Evolutionary conservation across 2,888 invertebrate genomes (phyloP), one percentile per base, ranked within the genome.

Genomic region (Eurytoma adleriae): DNA sequence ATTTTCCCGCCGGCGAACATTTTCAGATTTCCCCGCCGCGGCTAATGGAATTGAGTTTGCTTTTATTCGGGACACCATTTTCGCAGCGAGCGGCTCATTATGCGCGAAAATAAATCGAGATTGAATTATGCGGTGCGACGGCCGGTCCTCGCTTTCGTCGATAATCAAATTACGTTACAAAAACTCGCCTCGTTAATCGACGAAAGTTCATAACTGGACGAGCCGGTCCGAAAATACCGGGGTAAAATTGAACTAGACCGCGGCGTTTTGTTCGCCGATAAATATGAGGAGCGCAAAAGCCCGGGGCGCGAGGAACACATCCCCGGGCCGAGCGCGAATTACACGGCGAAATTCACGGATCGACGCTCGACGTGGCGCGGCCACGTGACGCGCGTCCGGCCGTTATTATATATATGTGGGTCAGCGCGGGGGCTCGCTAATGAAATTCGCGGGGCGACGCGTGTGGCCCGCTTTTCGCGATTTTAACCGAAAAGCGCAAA

Each of bases 371-470:
- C 56, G 27, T 59, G 40, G n/a, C 13, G 12, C 69, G 13, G 76
- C 81, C 81, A 81, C 84, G 83, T 83, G 81, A 80, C 82, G 83
- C 24, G 48, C 16, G 50, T 14, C 83, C 78, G 81, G 79, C 82
- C 84, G 84, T 84, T 84, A 84, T 84, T 83, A 85, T 78, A 40
- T 40, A 40, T 81, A 74, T 77, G 54, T 74, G 54, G 78, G 74
- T 78, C 84, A 77, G 76, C 84, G 82, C 81, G 81, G 84, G 82
- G 81, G 75, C 81, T 83, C 82, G 83, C 82, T 85, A 85, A 85
- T 84, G 84, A 83, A 85, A 85, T 85, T 84, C 82, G 82, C 83
- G 80, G 80, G 64, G 18, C 30, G 14, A n/a, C n/a, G n/a, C 13
- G 27, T 13, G 54, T 56, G 40, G 40, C 40, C 40, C 40, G 40